Evolutionary conservation across 2,113 vertebrate genomes (phyloP).

Genomic region (Neolamprologus hecqui): DNA sequence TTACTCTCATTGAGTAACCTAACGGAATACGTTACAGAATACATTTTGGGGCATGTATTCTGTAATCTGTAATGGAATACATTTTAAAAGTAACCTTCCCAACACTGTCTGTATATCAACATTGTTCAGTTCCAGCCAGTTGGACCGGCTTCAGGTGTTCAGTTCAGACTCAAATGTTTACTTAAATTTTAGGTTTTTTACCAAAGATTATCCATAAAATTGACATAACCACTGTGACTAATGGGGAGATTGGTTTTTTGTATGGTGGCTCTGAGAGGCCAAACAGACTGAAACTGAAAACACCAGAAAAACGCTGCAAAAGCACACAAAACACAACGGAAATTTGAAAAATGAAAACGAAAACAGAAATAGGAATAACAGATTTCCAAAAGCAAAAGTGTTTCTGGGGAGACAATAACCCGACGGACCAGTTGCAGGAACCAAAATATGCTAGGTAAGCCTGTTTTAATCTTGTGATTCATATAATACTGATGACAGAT

Average conservation of each 20-base stretch:
- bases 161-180: background rate
- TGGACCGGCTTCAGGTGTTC: background rate
- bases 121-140: background rate
- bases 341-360: background rate
- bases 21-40: too few relatives aligned
- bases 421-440: background rate
- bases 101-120: background rate
- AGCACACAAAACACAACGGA: background rate
- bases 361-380: background rate
- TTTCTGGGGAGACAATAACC: background rate
- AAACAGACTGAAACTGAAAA: background rate
- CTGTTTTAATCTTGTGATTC: background rate
- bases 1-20: too few relatives aligned
- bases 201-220: background rate
- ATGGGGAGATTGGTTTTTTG: fast-evolving
- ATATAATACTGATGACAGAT: background rate
- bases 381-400: background rate
- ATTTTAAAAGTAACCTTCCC: too few relatives aligned
- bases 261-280: background rate
- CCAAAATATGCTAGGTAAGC: background rate
- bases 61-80: fast-evolving
- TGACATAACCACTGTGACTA: background rate
- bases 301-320: background rate
- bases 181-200: background rate
- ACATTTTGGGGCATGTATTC: too few relatives aligned